These are phyloP conservation scores for Cyphotilapia sp. DNA, from an alignment of 2,113 vertebrate genomes.

Conservation along the genomic window DNA sequence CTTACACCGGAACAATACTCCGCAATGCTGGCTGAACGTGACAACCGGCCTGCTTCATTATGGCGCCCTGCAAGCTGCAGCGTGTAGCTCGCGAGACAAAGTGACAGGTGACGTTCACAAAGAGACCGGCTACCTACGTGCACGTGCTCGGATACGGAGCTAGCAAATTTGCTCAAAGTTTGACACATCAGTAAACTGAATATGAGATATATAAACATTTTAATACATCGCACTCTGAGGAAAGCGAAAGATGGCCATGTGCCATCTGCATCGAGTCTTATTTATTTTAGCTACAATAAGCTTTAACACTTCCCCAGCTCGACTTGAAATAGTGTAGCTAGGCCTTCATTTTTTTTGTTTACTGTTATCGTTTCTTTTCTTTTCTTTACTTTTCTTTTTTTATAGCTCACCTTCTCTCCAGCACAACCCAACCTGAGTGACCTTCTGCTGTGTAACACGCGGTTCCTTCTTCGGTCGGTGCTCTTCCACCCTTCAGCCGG, in stretches of 20 bases:
- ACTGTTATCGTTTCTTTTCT: background rate
- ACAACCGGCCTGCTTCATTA: background rate
- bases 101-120: background rate
- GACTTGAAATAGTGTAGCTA: background rate
- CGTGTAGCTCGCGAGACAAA: background rate
- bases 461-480: background rate
- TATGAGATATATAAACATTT: background rate
- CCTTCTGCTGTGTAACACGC: background rate
- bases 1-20: background rate
- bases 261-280: background rate
- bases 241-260: background rate
- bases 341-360: background rate
- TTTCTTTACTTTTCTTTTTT: background rate
- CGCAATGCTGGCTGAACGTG: background rate
- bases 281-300: background rate
- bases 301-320: background rate
- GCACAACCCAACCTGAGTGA: background rate
- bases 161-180: background rate
- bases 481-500: background rate
- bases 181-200: background rate
- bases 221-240: background rate
- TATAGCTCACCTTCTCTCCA: constrained; percentile 27
- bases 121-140: background rate
- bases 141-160: background rate
- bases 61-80: constrained; percentile 3